phyloP scores from a whole-genome alignment of 2,888 invertebrate species.

The Acrobasis suavella region DNA sequence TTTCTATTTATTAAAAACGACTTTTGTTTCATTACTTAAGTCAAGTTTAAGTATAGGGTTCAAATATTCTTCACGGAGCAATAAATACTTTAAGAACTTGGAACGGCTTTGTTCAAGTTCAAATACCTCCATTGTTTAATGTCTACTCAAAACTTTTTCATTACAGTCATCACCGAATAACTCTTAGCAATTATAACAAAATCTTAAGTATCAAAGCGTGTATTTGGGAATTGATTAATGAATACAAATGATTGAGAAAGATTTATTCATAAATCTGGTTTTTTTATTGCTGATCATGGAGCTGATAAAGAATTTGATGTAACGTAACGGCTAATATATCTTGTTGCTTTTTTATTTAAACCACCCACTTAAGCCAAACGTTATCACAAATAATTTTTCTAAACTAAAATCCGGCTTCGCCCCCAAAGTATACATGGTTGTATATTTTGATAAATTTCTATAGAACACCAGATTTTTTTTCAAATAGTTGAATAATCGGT shows the following conservation, averaged over 20 bases:
- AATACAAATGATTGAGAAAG: background rate
- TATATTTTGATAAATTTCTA: too few relatives aligned
- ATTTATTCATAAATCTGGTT: background rate
- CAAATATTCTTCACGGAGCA: background rate
- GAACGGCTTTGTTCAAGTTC: background rate
- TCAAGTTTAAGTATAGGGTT: background rate
- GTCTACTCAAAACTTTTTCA: constrained; percentile 1
- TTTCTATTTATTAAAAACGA: background rate
- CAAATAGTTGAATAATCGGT: too few relatives aligned
- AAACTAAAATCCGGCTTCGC: too few relatives aligned
- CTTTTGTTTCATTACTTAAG: background rate
- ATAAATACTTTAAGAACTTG: background rate
- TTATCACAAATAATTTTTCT: too few relatives aligned
- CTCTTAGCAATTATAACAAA: background rate
- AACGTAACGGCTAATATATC: too few relatives aligned
- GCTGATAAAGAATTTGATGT: too few relatives aligned
- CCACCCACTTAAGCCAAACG: too few relatives aligned
- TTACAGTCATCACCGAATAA: background rate
- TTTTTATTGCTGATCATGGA: too few relatives aligned
- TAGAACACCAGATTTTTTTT: too few relatives aligned
- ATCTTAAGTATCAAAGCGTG: background rate
- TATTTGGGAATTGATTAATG: background rate
- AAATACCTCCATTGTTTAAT: background rate
- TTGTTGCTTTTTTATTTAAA: too few relatives aligned
- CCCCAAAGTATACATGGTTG: too few relatives aligned